Evolutionary conservation across 30 jellyfish, hydroid and myxozoan genomes (phyloP), one percentile per base, ranked within the genome.

Genomic region (Hydractinia echinata): DNA sequence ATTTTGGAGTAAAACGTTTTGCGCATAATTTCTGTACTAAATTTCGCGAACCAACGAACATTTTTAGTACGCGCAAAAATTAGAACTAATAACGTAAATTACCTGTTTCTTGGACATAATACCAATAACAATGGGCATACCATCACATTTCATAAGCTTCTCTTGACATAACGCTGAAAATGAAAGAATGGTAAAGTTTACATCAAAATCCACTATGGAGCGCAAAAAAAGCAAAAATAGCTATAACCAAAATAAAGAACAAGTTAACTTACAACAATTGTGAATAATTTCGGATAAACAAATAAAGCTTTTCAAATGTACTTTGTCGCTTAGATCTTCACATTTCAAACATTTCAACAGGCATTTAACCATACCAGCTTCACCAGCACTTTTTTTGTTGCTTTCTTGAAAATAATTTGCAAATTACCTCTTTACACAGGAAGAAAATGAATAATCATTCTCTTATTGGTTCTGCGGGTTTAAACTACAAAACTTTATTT

Each of bases 271-370:
- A 89, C 96, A 91, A 66, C 89, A 80, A 10, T 83, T 88, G 56
- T 89, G 91, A 10, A 89, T 62, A 82, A 91, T 81, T 13, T 83
- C 88, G 4, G 96, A 84, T 11, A 89, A 61, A 74, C 96, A 89
- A 11, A 89, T 80, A 4, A 89, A 84, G 50, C 89, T 53, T 54
- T 87, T 84, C 48, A 85, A 62, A 58, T 16, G 78, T 20, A 84
- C 83, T 5, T 19, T 70, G 44, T 82, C 84, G 39, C 79, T 21
- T 62, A 55, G 15, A 6, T 50, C 11, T 4, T 54, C 58, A 8
- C 76, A 18, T 62, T 61, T 55, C 53, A 89, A 58, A 55, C 92
- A 15, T 11, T 81, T 83, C 15, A 89, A 66, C 44, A 89, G 53
- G 7, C 53, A 4, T 10, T 87, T 19, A 39, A 89, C 54, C 16